These are phyloP conservation scores for Pristionchus maxplancki DNA, from an alignment of 2,888 invertebrate species.

Conservation along the genomic window DNA sequence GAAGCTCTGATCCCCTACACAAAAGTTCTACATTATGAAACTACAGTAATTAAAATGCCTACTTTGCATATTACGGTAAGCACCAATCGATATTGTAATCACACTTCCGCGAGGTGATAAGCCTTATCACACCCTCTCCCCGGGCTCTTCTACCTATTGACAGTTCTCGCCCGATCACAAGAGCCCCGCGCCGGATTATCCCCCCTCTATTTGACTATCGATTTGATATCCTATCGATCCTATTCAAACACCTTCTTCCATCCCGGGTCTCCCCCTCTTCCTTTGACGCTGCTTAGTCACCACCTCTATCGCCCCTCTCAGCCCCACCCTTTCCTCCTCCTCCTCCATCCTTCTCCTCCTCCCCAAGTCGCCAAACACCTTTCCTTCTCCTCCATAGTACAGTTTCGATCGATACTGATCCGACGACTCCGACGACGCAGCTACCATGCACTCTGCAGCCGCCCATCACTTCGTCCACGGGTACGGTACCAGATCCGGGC, in stretches of 20 bases:
- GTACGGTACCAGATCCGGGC: slow-evolving; percentile 19
- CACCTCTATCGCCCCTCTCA: slow-evolving; percentile 19
- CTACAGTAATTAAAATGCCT: too few species aligned
- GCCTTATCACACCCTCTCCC: background rate
- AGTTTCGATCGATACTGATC: background rate
- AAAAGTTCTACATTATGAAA: too few species aligned
- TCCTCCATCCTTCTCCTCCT: background rate
- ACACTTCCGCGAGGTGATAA: background rate
- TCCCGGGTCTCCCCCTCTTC: background rate
- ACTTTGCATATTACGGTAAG: background rate
- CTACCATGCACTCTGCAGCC: background rate
- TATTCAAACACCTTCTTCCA: slow-evolving; percentile 38
- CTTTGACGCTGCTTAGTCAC: slow-evolving; percentile 38
- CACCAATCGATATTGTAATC: background rate
- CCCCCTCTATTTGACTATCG: slow-evolving; percentile 15
- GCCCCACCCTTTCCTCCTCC: slow-evolving; percentile 15
- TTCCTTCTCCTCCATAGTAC: background rate
- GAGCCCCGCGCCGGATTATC: background rate
- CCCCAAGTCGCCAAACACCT: slow-evolving; percentile 1
- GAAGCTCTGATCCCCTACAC: too few species aligned
- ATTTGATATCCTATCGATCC: slow-evolving; percentile 19
- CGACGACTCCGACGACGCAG: background rate
- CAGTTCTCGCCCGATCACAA: background rate
- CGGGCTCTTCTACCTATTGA: background rate
- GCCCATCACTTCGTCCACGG: slow-evolving; percentile 20